phyloP scores from a whole-genome alignment of 2,113 vertebrate species.

The Poeciliopsis retropinna region DNA sequence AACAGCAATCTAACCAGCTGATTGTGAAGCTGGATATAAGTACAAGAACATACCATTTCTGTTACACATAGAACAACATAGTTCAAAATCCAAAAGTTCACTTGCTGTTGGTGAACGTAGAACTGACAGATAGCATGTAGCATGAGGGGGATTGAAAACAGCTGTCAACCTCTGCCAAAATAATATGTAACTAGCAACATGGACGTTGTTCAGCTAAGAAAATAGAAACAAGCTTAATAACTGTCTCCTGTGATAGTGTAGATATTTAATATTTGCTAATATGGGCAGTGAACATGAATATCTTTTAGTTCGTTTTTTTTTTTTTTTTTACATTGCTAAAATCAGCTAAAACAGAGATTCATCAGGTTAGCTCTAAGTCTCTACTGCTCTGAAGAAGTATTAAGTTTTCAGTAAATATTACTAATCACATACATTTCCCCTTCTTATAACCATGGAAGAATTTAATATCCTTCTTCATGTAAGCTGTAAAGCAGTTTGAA shows the following conservation, averaged over 20 bases:
- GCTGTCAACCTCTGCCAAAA: too few species aligned
- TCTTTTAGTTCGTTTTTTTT: background rate
- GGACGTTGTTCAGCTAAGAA: background rate
- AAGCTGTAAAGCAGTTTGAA: too few species aligned
- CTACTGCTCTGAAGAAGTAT: background rate
- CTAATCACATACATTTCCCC: background rate
- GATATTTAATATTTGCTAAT: background rate
- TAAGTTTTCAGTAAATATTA: background rate
- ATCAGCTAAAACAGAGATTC: background rate
- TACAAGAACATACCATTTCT: background rate
- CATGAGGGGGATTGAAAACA: too few species aligned
- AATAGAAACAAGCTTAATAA: too few species aligned
- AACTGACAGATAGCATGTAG: too few species aligned
- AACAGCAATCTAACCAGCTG: too few species aligned
- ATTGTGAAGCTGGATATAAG: background rate
- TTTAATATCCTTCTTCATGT: background rate
- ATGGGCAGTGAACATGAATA: background rate
- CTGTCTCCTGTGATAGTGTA: background rate
- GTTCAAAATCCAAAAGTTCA: too few species aligned
- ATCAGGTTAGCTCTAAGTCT: background rate
- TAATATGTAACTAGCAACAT: background rate
- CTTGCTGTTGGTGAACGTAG: too few species aligned
- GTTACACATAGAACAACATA: background rate
- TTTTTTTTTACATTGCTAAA: background rate
- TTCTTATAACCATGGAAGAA: background rate